phyloP scores from a whole-genome alignment of 2,888 invertebrate genomes.

The Cataglyphis albicans region DNA sequence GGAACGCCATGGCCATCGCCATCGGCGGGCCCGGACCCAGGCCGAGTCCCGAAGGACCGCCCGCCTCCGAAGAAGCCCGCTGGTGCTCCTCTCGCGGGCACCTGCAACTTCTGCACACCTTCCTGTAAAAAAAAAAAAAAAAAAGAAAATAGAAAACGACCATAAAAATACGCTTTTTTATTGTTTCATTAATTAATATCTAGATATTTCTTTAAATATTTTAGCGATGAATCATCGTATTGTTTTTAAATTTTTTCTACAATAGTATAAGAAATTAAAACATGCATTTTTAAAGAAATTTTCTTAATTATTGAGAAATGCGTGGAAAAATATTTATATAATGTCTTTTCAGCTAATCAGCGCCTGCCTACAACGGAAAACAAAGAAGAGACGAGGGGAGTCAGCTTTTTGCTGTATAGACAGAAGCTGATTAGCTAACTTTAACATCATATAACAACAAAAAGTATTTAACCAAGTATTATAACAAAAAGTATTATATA shows the following conservation, averaged over 20 bases:
- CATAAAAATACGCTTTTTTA: background rate
- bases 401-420: too few relatives aligned
- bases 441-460: too few relatives aligned
- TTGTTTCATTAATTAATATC: constrained; percentile 9
- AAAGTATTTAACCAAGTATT: too few relatives aligned
- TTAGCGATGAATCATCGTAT: background rate
- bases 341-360: too few relatives aligned
- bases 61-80: constrained; percentile 80
- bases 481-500: too few relatives aligned
- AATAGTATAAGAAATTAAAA: background rate
- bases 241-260: background rate
- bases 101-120: constrained; percentile 94
- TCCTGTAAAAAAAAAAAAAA: constrained; percentile 88
- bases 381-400: too few relatives aligned
- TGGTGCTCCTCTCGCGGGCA: constrained; percentile 87
- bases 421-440: too few relatives aligned
- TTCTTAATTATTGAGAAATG: background rate
- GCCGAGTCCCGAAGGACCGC: constrained; percentile 80
- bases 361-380: too few relatives aligned
- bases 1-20: constrained; percentile 84
- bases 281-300: background rate
- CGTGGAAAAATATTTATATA: background rate
- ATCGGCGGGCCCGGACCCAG: constrained; percentile 81
- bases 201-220: background rate
- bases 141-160: constrained; percentile 68